Evolutionary conservation across 2,113 vertebrate genomes (phyloP).

Genomic region (Siniperca knerii): DNA sequence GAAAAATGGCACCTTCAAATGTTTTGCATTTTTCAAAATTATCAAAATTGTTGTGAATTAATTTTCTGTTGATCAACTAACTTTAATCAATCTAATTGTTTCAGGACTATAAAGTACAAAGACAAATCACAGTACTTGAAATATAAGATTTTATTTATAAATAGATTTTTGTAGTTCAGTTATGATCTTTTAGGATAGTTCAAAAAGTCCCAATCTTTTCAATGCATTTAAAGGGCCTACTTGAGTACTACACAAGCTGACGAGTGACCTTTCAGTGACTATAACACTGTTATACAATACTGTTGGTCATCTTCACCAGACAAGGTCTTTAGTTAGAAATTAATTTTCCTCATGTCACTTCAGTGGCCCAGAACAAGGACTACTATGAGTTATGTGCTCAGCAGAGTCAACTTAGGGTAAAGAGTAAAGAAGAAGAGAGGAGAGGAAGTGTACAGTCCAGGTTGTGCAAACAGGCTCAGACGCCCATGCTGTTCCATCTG

Average conservation of each 20-base stretch:
- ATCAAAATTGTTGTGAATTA: neutral
- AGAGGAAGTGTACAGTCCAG: neutral
- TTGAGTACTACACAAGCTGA: neutral
- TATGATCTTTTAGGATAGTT: neutral
- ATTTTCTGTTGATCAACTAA: neutral
- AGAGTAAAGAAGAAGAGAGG: neutral
- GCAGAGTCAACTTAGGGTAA: neutral
- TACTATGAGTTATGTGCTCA: neutral
- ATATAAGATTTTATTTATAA: neutral
- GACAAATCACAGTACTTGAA: neutral
- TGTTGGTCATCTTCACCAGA: slow-evolving; percentile 18
- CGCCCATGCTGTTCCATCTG: slow-evolving; percentile 1
- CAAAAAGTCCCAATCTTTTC: neutral
- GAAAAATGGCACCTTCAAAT: neutral
- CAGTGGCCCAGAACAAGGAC: slow-evolving; percentile 12
- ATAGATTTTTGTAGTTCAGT: neutral
- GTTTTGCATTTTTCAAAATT: neutral
- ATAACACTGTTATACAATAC: neutral
- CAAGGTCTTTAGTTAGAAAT: slow-evolving; percentile 11
- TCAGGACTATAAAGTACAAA: neutral
- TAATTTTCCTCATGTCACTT: slow-evolving; percentile 26
- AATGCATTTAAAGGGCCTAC: slow-evolving; percentile 12
- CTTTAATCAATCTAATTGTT: neutral
- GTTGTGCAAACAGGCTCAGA: slow-evolving; percentile 23
- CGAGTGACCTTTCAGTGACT: slow-evolving; percentile 6